Conservation (phyloP, 2,797 vertebrate genomes). For the Hephaestus fuliginosus region DNA sequence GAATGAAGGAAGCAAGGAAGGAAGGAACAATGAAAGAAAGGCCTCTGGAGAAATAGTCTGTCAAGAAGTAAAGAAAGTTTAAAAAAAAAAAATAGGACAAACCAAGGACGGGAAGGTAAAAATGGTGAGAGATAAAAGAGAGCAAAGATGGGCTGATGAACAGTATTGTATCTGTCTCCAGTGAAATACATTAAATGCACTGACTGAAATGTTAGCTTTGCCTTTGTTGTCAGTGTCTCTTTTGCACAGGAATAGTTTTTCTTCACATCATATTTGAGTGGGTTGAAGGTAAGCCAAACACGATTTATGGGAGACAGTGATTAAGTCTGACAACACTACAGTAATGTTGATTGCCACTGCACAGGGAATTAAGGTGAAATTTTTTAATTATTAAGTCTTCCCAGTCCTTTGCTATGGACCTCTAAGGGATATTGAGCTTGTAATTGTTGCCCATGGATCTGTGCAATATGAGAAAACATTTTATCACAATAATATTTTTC, state of each 20-base stretch:
- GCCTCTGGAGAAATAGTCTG: conserved; percentile 18
- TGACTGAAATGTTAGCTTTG: conserved; percentile 30
- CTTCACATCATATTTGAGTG: conserved; percentile 11
- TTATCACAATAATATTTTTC: not conserved
- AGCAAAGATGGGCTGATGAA: conserved; percentile 46
- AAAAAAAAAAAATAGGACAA: conserved; percentile 31
- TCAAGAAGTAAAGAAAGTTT: conserved; percentile 7
- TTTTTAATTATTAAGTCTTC: not conserved
- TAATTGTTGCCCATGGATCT: conserved; percentile 3
- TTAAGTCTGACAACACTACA: conserved; percentile 26
- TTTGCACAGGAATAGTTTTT: conserved; percentile 19
- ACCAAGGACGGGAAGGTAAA: conserved; percentile 53
- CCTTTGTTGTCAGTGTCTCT: conserved; percentile 36
- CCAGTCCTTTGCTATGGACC: not conserved
- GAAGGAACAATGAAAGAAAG: not conserved
- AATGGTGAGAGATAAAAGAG: conserved; percentile 33
- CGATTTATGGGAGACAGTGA: conserved; percentile 22
- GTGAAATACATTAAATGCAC: conserved; percentile 42
- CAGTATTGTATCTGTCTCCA: conserved; percentile 21
- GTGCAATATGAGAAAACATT: not conserved
- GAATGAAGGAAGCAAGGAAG: not conserved
- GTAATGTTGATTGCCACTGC: conserved; percentile 8
- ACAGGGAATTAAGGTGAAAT: conserved; percentile 9
- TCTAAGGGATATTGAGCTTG: not conserved
- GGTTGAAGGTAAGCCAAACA: not conserved